These are phyloP conservation scores for Chelonus insularis DNA, from an alignment of 1,140 invertebrate species.

Conservation along the genomic window DNA sequence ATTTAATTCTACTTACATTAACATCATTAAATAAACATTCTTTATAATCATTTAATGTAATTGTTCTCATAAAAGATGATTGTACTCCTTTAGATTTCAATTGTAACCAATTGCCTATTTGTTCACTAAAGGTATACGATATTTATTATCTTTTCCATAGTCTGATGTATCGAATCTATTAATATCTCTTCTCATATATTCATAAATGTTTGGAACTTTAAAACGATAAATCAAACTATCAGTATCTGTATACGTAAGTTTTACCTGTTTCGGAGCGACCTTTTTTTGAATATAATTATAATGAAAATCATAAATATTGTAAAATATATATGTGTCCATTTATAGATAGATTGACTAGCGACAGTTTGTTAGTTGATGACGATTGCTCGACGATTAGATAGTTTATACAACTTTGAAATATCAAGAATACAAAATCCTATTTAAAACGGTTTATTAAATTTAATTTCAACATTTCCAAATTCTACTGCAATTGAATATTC, in stretches of 20 bases:
- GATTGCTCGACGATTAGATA: too few species aligned
- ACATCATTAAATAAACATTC: slow-evolving; percentile 2
- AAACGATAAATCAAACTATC: slow-evolving; percentile 16
- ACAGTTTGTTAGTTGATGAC: too few species aligned
- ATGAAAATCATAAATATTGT: slow-evolving; percentile 13
- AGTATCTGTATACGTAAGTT: slow-evolving; percentile 12
- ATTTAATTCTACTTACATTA: not conserved
- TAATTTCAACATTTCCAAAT: not conserved
- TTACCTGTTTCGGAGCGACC: not conserved
- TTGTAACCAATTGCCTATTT: not conserved
- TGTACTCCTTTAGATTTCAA: slow-evolving; percentile 12
- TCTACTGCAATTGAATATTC: slow-evolving; percentile 10
- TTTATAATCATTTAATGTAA: slow-evolving; percentile 12
- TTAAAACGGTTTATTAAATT: slow-evolving; percentile 12
- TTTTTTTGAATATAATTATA: slow-evolving; percentile 8
- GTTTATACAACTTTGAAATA: slow-evolving; percentile 9
- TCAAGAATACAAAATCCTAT: slow-evolving; percentile 7
- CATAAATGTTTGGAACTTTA: slow-evolving; percentile 17
- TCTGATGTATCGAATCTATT: slow-evolving; percentile 15
- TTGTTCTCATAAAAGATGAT: too few species aligned
- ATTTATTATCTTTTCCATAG: slow-evolving; percentile 10
- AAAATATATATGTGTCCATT: too few species aligned
- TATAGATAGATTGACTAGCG: too few species aligned
- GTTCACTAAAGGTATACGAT: slow-evolving; percentile 3
- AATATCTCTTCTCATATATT: not conserved